Conservation (phyloP, 2,797 vertebrate species). For the Phoxinus dragarum region DNA sequence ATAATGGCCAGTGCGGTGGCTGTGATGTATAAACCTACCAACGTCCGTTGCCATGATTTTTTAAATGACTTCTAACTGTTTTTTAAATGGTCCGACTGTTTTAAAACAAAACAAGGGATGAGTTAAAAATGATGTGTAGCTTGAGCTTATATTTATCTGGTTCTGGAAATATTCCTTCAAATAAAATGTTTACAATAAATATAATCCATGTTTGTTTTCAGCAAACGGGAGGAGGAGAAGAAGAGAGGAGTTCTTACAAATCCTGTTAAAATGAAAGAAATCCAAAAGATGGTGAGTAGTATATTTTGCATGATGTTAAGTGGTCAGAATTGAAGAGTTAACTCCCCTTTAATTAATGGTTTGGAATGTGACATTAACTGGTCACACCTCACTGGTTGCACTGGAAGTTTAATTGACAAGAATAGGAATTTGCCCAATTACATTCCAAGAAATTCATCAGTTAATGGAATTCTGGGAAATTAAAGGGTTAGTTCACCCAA, state of each 20-base stretch:
- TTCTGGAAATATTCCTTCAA: neutral
- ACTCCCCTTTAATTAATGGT: neutral
- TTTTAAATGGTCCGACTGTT: neutral
- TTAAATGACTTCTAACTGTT: too few species aligned
- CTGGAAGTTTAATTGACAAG: neutral
- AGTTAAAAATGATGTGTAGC: neutral
- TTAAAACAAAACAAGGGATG: neutral
- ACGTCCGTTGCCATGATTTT: too few species aligned
- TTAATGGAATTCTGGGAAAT: neutral
- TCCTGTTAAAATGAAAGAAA: constrained; percentile 98
- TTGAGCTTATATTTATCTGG: neutral
- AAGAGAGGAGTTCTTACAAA: constrained; percentile 93
- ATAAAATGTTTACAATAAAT: neutral
- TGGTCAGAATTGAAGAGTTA: neutral
- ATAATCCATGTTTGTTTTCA: constrained; percentile 61
- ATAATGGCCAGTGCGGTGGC: too few species aligned
- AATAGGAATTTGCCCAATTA: neutral
- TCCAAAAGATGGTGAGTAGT: constrained; percentile 83
- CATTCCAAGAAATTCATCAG: neutral
- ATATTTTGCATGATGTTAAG: neutral
- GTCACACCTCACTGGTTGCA: neutral
- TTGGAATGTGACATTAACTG: neutral
- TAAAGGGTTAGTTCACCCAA: too few species aligned
- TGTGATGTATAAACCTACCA: too few species aligned
- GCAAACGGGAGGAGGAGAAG: constrained; percentile 94